Evolutionary conservation across 1,140 invertebrate species (phyloP).

Genomic region (Euschistus heros): DNA sequence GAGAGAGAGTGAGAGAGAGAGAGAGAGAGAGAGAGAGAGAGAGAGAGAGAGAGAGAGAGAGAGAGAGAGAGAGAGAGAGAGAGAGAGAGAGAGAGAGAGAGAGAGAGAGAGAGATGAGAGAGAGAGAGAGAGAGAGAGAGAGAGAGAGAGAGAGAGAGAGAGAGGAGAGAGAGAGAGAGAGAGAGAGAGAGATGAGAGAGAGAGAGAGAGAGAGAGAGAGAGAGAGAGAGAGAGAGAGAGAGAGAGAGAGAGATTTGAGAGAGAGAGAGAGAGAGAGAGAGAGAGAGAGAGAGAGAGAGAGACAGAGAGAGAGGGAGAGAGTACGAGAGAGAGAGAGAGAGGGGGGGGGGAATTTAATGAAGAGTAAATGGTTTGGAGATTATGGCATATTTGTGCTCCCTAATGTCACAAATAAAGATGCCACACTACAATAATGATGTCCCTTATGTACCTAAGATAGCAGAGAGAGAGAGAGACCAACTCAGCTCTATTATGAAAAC

Average conservation of each 20-base stretch:
- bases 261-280: constrained; percentile 7
- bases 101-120: background rate
- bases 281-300: no score
- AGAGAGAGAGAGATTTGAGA: constrained; percentile 1
- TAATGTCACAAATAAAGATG: no score
- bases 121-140: constrained; percentile 10
- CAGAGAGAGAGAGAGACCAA: no score
- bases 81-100: constrained; percentile 10
- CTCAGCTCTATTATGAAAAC: no score
- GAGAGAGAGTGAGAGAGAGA: constrained; percentile 4
- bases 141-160: constrained; percentile 14
- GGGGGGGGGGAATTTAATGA: no score
- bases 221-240: background rate
- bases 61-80: constrained; percentile 18
- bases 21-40: constrained; percentile 10
- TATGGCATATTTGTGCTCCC: no score
- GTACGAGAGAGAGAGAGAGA: background rate
- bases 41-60: constrained; percentile 14
- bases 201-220: background rate
- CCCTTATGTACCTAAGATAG: no score
- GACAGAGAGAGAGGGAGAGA: no score
- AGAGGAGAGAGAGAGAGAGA: background rate
- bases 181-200: constrained; percentile 11
- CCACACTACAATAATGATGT: no score
- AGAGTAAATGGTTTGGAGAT: background rate